Evolutionary conservation across 1,140 invertebrate species (phyloP).

Genomic region (Drosophila seguyi): DNA sequence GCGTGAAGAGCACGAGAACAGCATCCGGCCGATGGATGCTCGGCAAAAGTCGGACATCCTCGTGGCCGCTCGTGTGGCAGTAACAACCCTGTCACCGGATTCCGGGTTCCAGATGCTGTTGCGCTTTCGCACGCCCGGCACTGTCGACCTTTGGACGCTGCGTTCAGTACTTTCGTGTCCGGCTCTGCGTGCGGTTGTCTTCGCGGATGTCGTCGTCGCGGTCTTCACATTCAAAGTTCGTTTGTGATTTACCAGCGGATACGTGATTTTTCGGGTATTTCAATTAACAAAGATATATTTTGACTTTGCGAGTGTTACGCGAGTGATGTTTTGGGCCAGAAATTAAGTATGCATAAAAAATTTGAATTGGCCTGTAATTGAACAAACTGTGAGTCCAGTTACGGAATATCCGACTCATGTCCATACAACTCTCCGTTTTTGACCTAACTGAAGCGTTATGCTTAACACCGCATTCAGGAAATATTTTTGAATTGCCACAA

Average conservation of each 20-base stretch:
- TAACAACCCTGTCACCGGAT: constrained; percentile 54
- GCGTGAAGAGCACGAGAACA: constrained; percentile 19
- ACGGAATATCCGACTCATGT: constrained; percentile 17
- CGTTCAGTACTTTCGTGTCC: constrained; percentile 78
- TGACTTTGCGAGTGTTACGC: neutral
- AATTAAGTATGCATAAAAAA: constrained; percentile 64
- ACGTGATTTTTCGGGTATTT: constrained; percentile 37
- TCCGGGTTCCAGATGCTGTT: constrained; percentile 60
- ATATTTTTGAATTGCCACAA: constrained; percentile 17
- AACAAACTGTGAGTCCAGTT: constrained; percentile 30
- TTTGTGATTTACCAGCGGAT: constrained; percentile 5
- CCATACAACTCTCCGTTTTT: constrained; percentile 35
- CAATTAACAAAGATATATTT: constrained; percentile 49
- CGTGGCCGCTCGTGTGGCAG: constrained; percentile 8
- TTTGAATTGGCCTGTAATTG: constrained; percentile 32
- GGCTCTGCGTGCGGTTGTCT: constrained; percentile 71
- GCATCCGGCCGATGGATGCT: constrained; percentile 52
- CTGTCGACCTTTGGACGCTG: constrained; percentile 57
- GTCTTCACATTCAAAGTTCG: neutral
- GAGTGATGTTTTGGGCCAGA: constrained; percentile 20
- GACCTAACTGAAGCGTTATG: constrained; percentile 48
- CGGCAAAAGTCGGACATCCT: constrained; percentile 13
- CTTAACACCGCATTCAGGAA: constrained; percentile 14
- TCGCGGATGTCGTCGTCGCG: constrained; percentile 20
- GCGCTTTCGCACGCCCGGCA: constrained; percentile 52